Conservation (phyloP, 1,140 invertebrate species). For the Homalodisca vitripennis region DNA sequence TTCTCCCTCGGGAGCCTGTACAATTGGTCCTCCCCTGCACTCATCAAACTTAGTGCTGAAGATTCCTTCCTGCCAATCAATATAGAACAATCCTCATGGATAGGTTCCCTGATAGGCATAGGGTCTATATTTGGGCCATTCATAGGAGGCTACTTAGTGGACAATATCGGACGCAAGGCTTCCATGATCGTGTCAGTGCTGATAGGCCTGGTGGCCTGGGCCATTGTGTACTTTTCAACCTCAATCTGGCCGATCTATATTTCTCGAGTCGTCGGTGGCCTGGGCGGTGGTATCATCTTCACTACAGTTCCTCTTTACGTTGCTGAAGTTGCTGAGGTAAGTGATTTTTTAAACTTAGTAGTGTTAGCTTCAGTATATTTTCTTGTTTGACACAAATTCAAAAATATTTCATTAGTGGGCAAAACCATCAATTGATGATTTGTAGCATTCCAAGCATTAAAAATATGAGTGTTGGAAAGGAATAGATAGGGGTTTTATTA, state of each 20-base stretch:
- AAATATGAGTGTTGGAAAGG: too few species aligned
- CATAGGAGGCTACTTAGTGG: conserved; percentile 56
- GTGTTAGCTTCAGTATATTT: too few species aligned
- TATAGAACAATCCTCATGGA: conserved; percentile 30
- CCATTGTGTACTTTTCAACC: conserved; percentile 19
- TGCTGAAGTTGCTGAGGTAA: conserved; percentile 51
- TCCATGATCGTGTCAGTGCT: conserved; percentile 21
- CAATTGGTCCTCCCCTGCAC: conserved; percentile 76
- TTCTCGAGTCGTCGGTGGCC: conserved; percentile 63
- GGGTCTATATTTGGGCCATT: conserved; percentile 39
- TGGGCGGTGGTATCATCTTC: conserved; percentile 61
- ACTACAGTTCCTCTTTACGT: conserved; percentile 59
- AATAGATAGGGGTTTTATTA: too few species aligned
- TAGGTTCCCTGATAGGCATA: conserved; percentile 37
- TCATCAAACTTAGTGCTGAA: conserved; percentile 54
- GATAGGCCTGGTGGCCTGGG: conserved; percentile 37
- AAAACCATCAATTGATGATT: too few species aligned
- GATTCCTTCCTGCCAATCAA: conserved; percentile 24
- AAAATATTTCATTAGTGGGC: too few species aligned
- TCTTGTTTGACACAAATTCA: too few species aligned
- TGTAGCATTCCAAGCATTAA: too few species aligned
- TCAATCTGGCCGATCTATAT: conserved; percentile 48
- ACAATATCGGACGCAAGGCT: conserved; percentile 67
- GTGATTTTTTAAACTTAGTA: too few species aligned
- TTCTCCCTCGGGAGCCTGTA: conserved; percentile 59